Evolutionary conservation across 2,113 vertebrate genomes (phyloP), one percentile per base, ranked within the genome.

Genomic region (Ailuropoda melanoleuca): DNA sequence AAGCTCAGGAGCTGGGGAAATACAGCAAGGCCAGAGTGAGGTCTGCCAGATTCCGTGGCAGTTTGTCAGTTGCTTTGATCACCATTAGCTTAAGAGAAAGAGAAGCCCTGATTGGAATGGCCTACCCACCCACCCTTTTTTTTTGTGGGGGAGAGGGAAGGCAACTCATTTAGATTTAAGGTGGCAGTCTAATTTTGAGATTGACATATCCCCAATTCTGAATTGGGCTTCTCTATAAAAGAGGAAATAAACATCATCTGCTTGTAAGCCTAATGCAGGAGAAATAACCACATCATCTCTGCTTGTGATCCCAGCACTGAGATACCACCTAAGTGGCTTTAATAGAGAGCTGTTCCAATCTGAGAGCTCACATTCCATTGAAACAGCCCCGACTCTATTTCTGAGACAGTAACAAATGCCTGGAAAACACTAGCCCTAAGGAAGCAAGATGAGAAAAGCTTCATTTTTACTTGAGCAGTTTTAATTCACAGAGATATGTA

Each of bases 1-100:
- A 55, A 80, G 72, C 34, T 93, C 84, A 78, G 88, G 70, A 82
- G 53, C 75, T 68, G 9, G 24, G 75, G 88, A 95, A 62, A 75
- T 55, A 24, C 34, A 34, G 23, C 78, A 88, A 97, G 77, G 90
- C 81, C 78, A 90, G 39, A 39, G 70, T 90, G 77, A 82, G 70
- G 14, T 88, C 95, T 86, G 53, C 64, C 72, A 95, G 96, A 82
- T 98, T 98, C 98, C 95, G 72, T 94, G 97, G 95, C 98, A 98
- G 98, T 98, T 98, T 82, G 97, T 97, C 98, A 95, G 98, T 98
- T 98, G 94, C 87, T 96, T 90, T 93, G 92, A 87, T 95, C 88
- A 91, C 93, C 77, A 21, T 80, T 92, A 87, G 56, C 89, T 90
- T 70, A 78, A 74, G 31, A 93, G 75, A 94, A 93, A 78, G 78